Percentiles rank a stretch among this genome's conserved stretches.
phyloP scores from a whole-genome alignment of 2,113 vertebrate species.

The Etheostoma cragini region DNA sequence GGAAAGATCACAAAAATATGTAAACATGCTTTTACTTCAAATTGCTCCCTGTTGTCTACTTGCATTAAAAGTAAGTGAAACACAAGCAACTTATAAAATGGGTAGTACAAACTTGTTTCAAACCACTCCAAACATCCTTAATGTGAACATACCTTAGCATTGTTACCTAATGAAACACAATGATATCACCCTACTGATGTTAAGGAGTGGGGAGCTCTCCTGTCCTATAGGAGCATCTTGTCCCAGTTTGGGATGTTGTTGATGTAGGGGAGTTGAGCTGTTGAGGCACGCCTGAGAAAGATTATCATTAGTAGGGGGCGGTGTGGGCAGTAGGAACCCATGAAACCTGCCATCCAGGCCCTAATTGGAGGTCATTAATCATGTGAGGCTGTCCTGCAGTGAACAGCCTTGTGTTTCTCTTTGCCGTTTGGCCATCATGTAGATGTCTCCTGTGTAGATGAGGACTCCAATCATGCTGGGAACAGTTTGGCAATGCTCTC shows the following conservation, averaged over 20 bases:
- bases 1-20: background rate
- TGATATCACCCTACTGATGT: constrained; percentile 13
- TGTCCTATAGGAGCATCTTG: constrained; percentile 44
- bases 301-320: constrained; percentile 70
- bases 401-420: constrained; percentile 80
- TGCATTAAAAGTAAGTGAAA: background rate
- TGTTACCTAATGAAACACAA: constrained; percentile 24
- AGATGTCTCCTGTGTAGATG: constrained; percentile 43
- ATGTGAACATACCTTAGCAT: constrained; percentile 5
- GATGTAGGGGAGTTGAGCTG: constrained; percentile 63
- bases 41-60: background rate
- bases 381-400: constrained; percentile 76
- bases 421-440: constrained; percentile 67
- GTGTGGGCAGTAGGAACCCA: constrained; percentile 71
- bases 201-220: background rate
- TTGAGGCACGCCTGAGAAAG: constrained; percentile 65
- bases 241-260: constrained; percentile 71
- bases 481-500: constrained; percentile 46
- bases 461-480: constrained; percentile 42
- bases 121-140: constrained; percentile 2
- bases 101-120: constrained; percentile 2
- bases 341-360: constrained; percentile 80
- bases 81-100: background rate
- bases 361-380: constrained; percentile 87
- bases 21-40: background rate